Evolutionary conservation across 2,797 vertebrate genomes (phyloP).

Genomic region (Myotis findleyi): DNA sequence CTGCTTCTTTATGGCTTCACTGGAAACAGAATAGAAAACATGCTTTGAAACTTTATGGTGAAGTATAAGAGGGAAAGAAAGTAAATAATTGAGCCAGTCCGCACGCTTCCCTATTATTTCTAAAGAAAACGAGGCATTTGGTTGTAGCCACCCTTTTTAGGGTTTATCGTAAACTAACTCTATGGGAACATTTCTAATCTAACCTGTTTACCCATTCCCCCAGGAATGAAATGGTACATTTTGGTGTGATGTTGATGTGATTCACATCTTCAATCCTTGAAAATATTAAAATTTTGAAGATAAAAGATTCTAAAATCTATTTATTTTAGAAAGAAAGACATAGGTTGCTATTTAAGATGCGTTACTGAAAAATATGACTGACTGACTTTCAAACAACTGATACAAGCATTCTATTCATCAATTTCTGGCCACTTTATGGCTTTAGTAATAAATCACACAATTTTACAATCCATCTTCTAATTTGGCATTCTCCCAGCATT

Average conservation of each 20-base stretch:
- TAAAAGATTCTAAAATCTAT: neutral
- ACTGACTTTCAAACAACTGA: neutral
- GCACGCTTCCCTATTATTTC: neutral
- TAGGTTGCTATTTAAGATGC: neutral
- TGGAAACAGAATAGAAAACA: neutral
- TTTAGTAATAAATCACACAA: neutral
- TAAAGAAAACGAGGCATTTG: neutral
- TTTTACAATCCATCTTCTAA: neutral
- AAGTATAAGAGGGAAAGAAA: neutral
- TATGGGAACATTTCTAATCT: neutral
- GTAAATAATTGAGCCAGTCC: neutral
- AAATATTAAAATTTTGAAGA: neutral
- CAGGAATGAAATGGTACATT: neutral
- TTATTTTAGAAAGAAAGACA: conserved; percentile 5
- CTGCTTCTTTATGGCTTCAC: neutral
- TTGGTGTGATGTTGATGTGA: neutral
- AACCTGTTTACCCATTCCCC: neutral
- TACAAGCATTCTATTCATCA: neutral
- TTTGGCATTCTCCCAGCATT: neutral
- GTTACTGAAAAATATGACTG: neutral
- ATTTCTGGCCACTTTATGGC: neutral
- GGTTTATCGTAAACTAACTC: neutral
- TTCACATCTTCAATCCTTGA: neutral
- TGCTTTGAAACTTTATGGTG: neutral
- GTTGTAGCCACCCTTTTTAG: neutral